Evolutionary conservation across 92 coral and sea anemone species (phyloP), one percentile per base, ranked within the genome.

Genomic region (Palythoa grandiflora): DNA sequence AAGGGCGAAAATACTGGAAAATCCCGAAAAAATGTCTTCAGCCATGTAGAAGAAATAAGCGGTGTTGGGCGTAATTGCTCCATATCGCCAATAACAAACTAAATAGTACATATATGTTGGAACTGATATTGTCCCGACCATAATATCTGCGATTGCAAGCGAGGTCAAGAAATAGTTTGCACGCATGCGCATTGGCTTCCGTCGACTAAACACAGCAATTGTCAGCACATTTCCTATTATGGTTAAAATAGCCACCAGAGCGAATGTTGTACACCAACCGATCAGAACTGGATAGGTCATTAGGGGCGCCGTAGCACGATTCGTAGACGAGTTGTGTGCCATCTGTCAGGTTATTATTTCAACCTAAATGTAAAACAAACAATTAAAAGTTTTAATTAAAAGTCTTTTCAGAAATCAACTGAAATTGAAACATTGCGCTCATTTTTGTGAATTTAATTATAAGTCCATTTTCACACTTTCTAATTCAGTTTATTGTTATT

Each of bases 1-100:
- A 8, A 94, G 88, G 6, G 94, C 93, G 36, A 94, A 92, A 17
- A 94, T 94, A 52, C 95, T 92, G 9, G 97, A 93, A 57, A 94
- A 94, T 13, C 93, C 97, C 6, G 97, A 90, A 65, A 94, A 94
- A 3, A 94, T 94, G 70, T 94, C 97, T 39, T 92, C 90, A 15
- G 95, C 95, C 90, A 92, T 90, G 71, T 88, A 91, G 16, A 92
- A 79, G 12, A 85, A 76, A 65, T 74, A 89, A 20, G 87, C 93
- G 3, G 84, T 51, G 7, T 75, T 86, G 17, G 15, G 75, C 0
- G 44, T 20, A 54, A 79, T 72, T 13, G 54, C 72, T 19, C 80
- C 83, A 78, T 74, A 59, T 59, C 88, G 88, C 97, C 97, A 92
- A 81, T 94, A 92, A 48, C 79, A 88, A 35, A 92, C 93, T 73